phyloP scores from a whole-genome alignment of 1,140 invertebrate species.

The Neuroterus valhalla region DNA sequence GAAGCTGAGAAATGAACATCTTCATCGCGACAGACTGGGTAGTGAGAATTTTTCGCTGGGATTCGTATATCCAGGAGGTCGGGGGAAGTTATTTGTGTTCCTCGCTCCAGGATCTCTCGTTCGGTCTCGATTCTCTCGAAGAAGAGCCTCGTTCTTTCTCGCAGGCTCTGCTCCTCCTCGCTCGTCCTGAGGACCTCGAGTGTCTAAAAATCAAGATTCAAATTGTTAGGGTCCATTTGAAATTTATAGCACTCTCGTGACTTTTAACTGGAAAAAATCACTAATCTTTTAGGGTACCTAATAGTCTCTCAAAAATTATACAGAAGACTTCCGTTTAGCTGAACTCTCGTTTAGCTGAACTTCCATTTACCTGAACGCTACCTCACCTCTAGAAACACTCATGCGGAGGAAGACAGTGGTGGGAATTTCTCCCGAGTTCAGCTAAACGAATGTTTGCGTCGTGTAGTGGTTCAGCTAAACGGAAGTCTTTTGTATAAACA shows the following conservation, averaged over 20 bases:
- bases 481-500: too few relatives aligned
- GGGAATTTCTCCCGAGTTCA: too few relatives aligned
- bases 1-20: conserved; percentile 1
- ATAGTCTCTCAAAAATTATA: too few relatives aligned
- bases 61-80: conserved; percentile 42
- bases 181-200: conserved; percentile 32
- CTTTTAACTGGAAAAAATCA: not conserved
- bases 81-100: conserved; percentile 37
- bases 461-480: too few relatives aligned
- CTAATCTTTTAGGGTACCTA: not conserved
- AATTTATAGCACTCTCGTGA: too few relatives aligned
- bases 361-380: too few relatives aligned
- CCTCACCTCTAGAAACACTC: too few relatives aligned
- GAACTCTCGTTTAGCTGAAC: too few relatives aligned
- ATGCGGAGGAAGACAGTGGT: too few relatives aligned
- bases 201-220: conserved; percentile 41
- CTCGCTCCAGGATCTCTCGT: conserved; percentile 61
- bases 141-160: conserved; percentile 64
- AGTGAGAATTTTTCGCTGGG: conserved; percentile 33
- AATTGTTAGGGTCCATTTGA: not conserved
- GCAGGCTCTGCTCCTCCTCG: conserved; percentile 54
- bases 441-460: too few relatives aligned
- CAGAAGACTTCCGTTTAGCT: too few relatives aligned
- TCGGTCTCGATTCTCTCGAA: conserved; percentile 69
- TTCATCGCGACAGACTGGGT: conserved; percentile 16